Evolutionary conservation across 2,113 vertebrate species (phyloP).

Genomic region (Cyphotilapia sp.): DNA sequence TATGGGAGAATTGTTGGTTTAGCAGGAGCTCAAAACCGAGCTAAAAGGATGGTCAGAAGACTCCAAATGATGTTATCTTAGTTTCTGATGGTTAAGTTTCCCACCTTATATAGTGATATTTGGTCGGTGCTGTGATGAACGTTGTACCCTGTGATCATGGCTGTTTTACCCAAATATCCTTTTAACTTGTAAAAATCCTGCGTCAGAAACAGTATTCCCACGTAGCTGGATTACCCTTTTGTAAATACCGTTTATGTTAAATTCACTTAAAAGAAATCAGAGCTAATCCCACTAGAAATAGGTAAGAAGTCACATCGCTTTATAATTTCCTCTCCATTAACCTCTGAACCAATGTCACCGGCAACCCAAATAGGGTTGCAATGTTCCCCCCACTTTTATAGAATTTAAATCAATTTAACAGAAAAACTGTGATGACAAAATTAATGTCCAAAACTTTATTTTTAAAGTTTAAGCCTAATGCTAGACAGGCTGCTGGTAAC

Average conservation of each 20-base stretch:
- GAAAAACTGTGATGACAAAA: background rate
- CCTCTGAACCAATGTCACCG: background rate
- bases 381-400: background rate
- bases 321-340: background rate
- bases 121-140: accelerated
- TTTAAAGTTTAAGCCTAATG: background rate
- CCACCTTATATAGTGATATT: background rate
- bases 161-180: background rate
- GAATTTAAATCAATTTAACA: background rate
- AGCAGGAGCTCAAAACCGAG: background rate
- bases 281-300: background rate
- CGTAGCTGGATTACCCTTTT: background rate
- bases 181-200: background rate
- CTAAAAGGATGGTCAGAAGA: background rate
- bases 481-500: background rate
- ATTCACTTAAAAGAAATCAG: background rate
- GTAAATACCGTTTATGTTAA: background rate
- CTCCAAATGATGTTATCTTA: background rate
- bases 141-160: background rate
- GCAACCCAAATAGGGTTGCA: background rate
- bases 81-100: background rate
- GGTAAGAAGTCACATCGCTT: background rate
- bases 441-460: background rate
- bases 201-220: background rate
- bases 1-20: background rate